phyloP scores from a whole-genome alignment of 2,113 vertebrate genomes.

The Cairina moschata region DNA sequence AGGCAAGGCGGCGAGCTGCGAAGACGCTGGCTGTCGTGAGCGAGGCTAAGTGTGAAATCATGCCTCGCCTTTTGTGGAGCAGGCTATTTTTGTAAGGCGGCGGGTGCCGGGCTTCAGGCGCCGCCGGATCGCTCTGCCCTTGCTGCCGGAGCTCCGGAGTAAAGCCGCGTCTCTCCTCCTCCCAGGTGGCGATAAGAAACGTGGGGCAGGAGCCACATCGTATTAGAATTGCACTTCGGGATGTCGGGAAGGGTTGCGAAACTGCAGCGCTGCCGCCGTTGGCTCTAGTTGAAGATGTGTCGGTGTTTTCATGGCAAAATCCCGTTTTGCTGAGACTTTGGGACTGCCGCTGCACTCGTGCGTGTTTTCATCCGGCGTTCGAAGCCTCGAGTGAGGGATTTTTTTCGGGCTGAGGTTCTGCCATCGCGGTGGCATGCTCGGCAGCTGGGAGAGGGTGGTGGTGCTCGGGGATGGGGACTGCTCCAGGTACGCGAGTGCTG shows the following conservation, averaged over 20 bases:
- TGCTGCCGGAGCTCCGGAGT: constrained; percentile 10
- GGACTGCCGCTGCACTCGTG: constrained; percentile 6
- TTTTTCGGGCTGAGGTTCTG: not conserved
- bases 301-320: constrained; percentile 39
- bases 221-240: constrained; percentile 30
- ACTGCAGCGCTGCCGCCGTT: not conserved
- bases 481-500: constrained; percentile 20
- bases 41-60: constrained; percentile 65
- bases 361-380: not conserved
- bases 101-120: constrained; percentile 54
- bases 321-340: constrained; percentile 10
- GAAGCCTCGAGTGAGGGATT: not conserved
- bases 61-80: constrained; percentile 70
- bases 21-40: constrained; percentile 65
- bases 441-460: not conserved
- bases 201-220: constrained; percentile 17
- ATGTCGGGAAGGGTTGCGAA: constrained; percentile 39
- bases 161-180: constrained; percentile 22
- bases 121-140: constrained; percentile 53
- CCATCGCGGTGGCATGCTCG: not conserved
- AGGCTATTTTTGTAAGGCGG: constrained; percentile 73
- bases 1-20: constrained; percentile 53
- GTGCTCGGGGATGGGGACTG: constrained; percentile 19
- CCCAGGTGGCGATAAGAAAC: not conserved
- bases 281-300: constrained; percentile 36